A percentile compares a stretch with the other conserved stretches of the same genome.
phyloP scores from a whole-genome alignment of 2,113 vertebrate species.

The Cichladusa arquata region DNA sequence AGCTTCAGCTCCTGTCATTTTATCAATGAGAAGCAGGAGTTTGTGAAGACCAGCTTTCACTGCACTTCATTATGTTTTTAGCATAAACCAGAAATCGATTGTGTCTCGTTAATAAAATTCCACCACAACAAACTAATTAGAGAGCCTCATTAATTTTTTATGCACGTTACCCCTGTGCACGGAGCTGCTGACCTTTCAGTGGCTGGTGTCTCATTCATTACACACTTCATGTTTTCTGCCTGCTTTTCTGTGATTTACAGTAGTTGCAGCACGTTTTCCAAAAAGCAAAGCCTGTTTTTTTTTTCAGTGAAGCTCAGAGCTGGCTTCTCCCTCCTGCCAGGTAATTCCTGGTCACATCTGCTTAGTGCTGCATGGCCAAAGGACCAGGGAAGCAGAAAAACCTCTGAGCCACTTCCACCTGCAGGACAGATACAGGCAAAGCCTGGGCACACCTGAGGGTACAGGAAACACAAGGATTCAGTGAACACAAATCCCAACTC shows the following conservation, averaged over 20 bases:
- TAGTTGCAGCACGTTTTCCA: background rate
- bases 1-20: background rate
- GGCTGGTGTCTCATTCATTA: background rate
- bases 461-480: accelerated
- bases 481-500: accelerated
- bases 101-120: constrained; percentile 46
- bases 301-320: background rate
- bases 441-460: background rate
- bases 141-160: constrained; percentile 58
- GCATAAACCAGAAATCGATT: constrained; percentile 27
- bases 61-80: constrained; percentile 6
- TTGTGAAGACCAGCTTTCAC: background rate
- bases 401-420: background rate
- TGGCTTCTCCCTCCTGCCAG: background rate
- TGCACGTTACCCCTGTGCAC: background rate
- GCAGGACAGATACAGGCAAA: background rate
- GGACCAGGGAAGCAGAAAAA: background rate
- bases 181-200: constrained; percentile 33
- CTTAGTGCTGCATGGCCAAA: background rate
- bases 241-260: background rate
- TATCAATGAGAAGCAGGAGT: constrained; percentile 15
- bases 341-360: background rate
- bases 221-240: background rate
- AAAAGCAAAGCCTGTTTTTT: background rate
- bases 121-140: constrained; percentile 62